A percentile compares a stretch with the other conserved stretches of the same genome.
These are phyloP conservation scores for Felis chaus DNA, from an alignment of 2,113 vertebrate genomes.

Conservation along the genomic window DNA sequence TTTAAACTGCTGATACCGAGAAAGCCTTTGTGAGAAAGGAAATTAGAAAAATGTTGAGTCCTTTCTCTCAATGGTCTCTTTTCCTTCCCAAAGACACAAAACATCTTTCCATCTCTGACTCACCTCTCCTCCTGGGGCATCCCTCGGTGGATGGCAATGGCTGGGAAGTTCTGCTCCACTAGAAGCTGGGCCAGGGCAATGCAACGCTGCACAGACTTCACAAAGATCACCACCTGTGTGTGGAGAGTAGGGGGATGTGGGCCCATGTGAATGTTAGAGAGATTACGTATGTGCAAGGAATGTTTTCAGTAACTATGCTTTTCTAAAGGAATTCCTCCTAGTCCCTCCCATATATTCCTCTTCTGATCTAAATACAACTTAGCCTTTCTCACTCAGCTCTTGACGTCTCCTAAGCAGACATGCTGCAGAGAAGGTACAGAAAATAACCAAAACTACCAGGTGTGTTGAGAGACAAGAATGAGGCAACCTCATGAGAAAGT, in stretches of 20 bases:
- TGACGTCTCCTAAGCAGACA: not conserved
- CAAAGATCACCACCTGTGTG: slow-evolving; percentile 89
- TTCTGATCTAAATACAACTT: not conserved
- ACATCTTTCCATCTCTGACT: not conserved
- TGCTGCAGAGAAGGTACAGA: not conserved
- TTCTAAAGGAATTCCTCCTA: not conserved
- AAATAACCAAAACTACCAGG: not conserved
- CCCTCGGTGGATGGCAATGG: slow-evolving; percentile 89
- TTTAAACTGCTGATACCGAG: slow-evolving; percentile 91
- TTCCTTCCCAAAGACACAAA: not conserved
- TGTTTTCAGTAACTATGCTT: not conserved
- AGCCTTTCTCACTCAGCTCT: not conserved
- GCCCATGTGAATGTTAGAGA: not conserved
- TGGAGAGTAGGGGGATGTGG: not conserved
- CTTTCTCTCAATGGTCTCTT: not conserved
- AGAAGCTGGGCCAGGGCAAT: slow-evolving; percentile 90
- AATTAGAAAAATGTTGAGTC: slow-evolving; percentile 12
- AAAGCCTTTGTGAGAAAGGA: slow-evolving; percentile 80
- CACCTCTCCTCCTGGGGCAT: slow-evolving; percentile 91
- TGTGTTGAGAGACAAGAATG: not conserved
- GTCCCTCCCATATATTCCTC: not conserved
- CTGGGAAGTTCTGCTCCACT: slow-evolving; percentile 91
- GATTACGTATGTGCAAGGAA: not conserved
- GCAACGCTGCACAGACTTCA: slow-evolving; percentile 90
- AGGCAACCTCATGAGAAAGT: not conserved